Evolutionary conservation across 1,140 invertebrate species (phyloP), one percentile per base, ranked within the genome.

Genomic region (Hylyphantes graminicola): DNA sequence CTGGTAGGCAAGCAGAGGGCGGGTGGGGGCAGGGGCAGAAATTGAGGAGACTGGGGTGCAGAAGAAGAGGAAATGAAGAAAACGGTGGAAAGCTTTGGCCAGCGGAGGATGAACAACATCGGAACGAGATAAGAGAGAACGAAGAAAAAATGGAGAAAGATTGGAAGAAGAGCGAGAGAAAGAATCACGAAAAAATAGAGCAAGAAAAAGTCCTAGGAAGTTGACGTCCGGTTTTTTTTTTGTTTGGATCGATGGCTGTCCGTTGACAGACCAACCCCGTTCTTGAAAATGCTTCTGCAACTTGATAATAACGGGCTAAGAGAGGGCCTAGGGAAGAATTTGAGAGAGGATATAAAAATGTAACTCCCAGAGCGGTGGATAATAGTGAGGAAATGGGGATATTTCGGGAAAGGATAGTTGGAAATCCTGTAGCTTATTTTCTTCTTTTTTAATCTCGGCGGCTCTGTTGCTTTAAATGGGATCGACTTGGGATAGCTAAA

Each of bases 71-170:
- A 83, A 83, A 75, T 61, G 80, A 72, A 59, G 79, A 81, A 57
- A 80, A 67, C 57, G 77, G 35, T 35, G 79, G 76, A 59, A 81
- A 73, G 80, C 80, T 83, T 35, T 35, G 80, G 74, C 80, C 80
- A 83, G 55, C 67, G 80, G 35, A 83, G 80, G 80, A 75, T 83
- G 72, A 83, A 83, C 80, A 75, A 59, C 68, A 80, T 80, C 77
- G 53, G 74, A 74, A 74, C 53, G 72, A 59, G 72, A 74, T 74
- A 55, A 78, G 79, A 81, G 54, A 70, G 68, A 83, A 83, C 70
- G 80, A 81, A 81, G 79, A 75, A 83, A 70, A 83, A 83, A 83
- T 83, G 54, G 80, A 83, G 59, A 74, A 83, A 83, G 80, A 83
- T 83, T 83, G 80, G 70, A 70, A 79, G 65, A 70, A 55, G 77